Evolutionary conservation across 2,888 invertebrate genomes (phyloP).

Genomic region (Pheosia gnoma): DNA sequence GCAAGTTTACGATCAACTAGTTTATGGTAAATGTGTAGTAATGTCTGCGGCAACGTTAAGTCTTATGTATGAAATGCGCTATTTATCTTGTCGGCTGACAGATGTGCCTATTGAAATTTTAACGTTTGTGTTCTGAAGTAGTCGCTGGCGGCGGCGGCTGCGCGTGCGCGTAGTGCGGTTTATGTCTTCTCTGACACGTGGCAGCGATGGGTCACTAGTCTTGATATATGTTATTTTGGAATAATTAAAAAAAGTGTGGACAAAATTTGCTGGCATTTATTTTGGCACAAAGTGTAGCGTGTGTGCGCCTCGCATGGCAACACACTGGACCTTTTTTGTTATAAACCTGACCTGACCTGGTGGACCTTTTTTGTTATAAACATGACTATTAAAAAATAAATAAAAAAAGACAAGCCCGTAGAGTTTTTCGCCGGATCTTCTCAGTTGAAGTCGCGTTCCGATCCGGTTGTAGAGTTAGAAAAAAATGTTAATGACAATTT

Average conservation of each 20-base stretch:
- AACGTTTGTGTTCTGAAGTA: conserved; percentile 28
- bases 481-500: no score
- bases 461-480: no score
- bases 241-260: neutral
- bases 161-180: conserved; percentile 15
- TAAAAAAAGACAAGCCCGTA: no score
- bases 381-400: no score
- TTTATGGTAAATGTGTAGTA: conserved; percentile 77
- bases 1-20: conserved; percentile 76
- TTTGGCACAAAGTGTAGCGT: no score
- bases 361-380: no score
- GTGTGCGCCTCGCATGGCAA: no score
- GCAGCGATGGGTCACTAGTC: conserved; percentile 23
- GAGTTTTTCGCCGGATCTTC: no score
- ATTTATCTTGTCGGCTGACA: conserved; percentile 46
- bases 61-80: conserved; percentile 45
- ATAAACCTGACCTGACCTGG: no score
- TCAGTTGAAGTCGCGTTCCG: no score
- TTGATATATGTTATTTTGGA: conserved; percentile 6
- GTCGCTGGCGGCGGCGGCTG: neutral
- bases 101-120: conserved; percentile 52
- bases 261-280: no score
- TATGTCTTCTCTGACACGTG: conserved; percentile 24
- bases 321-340: no score
- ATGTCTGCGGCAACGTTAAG: conserved; percentile 64